These are phyloP conservation scores for Argya squamiceps DNA, from an alignment of 2,797 vertebrate genomes.

Conservation along the genomic window DNA sequence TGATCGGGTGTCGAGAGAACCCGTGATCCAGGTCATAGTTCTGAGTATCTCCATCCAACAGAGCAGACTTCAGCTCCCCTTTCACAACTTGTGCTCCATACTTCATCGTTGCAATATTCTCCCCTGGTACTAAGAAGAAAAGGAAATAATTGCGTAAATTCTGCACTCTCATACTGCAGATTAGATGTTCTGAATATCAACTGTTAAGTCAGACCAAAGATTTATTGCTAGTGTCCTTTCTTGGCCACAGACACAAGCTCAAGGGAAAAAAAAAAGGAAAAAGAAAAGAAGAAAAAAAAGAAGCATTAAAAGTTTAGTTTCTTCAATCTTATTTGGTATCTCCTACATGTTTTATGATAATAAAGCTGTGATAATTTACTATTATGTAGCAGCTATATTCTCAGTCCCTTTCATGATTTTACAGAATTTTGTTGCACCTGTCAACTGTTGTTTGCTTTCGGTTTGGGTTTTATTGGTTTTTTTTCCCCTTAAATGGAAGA, in stretches of 20 bases:
- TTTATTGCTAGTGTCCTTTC: neutral
- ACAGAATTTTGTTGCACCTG: neutral
- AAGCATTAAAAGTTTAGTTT: neutral
- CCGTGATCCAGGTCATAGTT: slow-evolving; percentile 98
- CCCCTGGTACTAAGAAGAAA: slow-evolving; percentile 87
- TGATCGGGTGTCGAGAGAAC: slow-evolving; percentile 97
- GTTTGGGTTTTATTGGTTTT: neutral
- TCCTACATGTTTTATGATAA: neutral
- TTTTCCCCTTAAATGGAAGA: neutral
- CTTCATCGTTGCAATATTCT: slow-evolving; percentile 98
- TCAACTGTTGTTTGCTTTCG: neutral
- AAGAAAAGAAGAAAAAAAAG: neutral
- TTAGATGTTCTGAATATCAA: neutral
- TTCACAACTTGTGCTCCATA: slow-evolving; percentile 95
- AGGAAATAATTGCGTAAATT: neutral
- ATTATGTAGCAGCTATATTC: neutral
- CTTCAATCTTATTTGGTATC: neutral
- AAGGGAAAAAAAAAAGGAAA: neutral
- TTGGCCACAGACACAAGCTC: neutral
- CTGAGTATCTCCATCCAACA: slow-evolving; percentile 96
- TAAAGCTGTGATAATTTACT: neutral
- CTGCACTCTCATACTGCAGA: neutral
- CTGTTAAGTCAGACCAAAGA: neutral
- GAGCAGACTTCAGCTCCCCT: slow-evolving; percentile 94
- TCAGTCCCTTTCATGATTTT: neutral